A percentile compares a stretch with the other conserved stretches of the same genome.
phyloP scores from a whole-genome alignment of 1,140 invertebrate species.

The Sarcophaga bullata region DNA sequence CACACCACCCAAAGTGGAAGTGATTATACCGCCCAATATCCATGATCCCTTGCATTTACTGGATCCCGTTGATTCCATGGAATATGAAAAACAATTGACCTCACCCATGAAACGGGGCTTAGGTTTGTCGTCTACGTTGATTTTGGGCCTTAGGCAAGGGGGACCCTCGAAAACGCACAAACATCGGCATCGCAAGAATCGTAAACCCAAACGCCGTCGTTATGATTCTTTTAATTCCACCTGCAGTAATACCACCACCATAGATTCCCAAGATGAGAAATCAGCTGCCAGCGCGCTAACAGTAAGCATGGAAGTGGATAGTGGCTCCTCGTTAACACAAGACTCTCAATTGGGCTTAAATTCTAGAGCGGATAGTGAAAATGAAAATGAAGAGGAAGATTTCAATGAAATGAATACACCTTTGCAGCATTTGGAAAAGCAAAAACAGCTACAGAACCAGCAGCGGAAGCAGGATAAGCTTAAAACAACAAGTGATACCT shows the following conservation, averaged over 20 bases:
- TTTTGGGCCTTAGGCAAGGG: background rate
- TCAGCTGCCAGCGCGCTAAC: slow-evolving; percentile 48
- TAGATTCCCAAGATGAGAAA: slow-evolving; percentile 45
- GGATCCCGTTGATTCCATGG: slow-evolving; percentile 81
- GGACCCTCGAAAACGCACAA: slow-evolving; percentile 51
- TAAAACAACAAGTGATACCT: background rate
- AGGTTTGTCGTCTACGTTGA: slow-evolving; percentile 44
- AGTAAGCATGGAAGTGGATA: slow-evolving; percentile 46
- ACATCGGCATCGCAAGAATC: slow-evolving; percentile 63
- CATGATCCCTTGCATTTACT: slow-evolving; percentile 89
- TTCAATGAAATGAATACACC: background rate
- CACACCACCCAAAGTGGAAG: slow-evolving; percentile 84
- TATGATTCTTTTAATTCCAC: slow-evolving; percentile 45
- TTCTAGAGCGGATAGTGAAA: background rate
- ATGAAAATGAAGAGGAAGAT: slow-evolving; percentile 8
- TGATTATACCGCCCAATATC: slow-evolving; percentile 92
- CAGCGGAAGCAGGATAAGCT: background rate
- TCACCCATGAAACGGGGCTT: slow-evolving; percentile 58
- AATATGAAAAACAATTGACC: slow-evolving; percentile 79
- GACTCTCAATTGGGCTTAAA: slow-evolving; percentile 19
- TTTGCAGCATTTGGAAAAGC: background rate
- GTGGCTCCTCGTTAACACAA: background rate
- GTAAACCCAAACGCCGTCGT: slow-evolving; percentile 52
- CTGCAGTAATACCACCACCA: slow-evolving; percentile 2
- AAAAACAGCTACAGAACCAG: background rate